Evolutionary conservation across 2,888 invertebrate genomes (phyloP).

Genomic region (Urechis unicinctus): DNA sequence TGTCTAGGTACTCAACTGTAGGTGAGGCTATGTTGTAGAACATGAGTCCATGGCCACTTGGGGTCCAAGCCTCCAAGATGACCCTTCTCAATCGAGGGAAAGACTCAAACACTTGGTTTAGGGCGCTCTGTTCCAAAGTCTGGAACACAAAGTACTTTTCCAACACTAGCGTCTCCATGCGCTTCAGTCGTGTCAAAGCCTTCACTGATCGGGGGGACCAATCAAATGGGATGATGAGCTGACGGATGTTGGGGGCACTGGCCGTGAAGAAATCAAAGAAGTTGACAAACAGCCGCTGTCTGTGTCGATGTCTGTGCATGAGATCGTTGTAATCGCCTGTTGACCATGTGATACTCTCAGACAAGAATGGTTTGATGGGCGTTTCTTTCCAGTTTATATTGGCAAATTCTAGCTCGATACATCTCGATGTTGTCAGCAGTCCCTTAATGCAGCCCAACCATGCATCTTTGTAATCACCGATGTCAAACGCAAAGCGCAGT

Average conservation of each 20-base stretch:
- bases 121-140: constrained; percentile 29
- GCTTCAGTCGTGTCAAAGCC: constrained; percentile 32
- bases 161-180: constrained; percentile 32
- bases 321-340: constrained; percentile 31
- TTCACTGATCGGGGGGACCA: constrained; percentile 41
- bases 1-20: constrained; percentile 39
- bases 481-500: constrained; percentile 46
- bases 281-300: constrained; percentile 37
- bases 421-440: constrained; percentile 25
- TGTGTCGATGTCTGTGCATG: constrained; percentile 32
- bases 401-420: constrained; percentile 30
- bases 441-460: constrained; percentile 35
- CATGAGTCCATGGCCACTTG: constrained; percentile 35
- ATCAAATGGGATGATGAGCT: constrained; percentile 44
- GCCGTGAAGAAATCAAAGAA: constrained; percentile 40
- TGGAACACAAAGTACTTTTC: constrained; percentile 43
- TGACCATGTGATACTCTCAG: constrained; percentile 25
- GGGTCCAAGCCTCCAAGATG: constrained; percentile 45
- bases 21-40: constrained; percentile 31
- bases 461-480: constrained; percentile 36
- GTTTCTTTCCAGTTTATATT: constrained; percentile 47
- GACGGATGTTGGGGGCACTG: constrained; percentile 32
- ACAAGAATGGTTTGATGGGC: constrained; percentile 37
- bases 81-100: constrained; percentile 30
- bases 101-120: constrained; percentile 29